Base-by-base conservation (phyloP, 2,888 invertebrate species). In the Ochropleura plecta region DNA sequence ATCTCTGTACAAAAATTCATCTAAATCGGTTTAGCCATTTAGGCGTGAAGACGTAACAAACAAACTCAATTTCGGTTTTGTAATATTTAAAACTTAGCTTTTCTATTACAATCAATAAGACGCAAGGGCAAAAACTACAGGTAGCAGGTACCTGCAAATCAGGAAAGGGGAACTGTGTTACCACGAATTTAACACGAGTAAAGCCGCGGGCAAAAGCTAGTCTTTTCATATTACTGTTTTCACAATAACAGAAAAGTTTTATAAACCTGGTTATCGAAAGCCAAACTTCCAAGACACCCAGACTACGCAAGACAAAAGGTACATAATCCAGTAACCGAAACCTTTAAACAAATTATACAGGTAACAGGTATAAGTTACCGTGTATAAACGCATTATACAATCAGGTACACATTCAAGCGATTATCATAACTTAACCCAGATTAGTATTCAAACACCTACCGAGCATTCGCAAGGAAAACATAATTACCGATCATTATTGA, bases 401-500 rank as follows among this genome's bases (percentile, higher is more conserved):
- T 78, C 72, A 79, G 55, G 77, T 82, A 80, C 63, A 79, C 72
- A 86, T 84, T 84, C 71, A 73, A 79, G 53, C 77, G 72, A 85
- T 78, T 76, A 77, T 73, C 82, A 82, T 79, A 84, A 78, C 75
- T 84, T 86, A 85, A 86, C 86, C 79, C 57, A 81, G 71, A 81
- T 86, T 78, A 81, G 71, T 77, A 86, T 84, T 78, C 77, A 81
- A 81, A 82, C 87, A 84, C 79, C 78, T 81, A 81, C 82, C 75
- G 70, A 77, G 70, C 49, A 76, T 67, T 81, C 48, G 66, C 69
- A 76, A 82, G 82, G 87, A 83, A 82, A 86, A 86, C 67, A 87
- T 86, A 81, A 87, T 86, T 81, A 86, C 70, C 75, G 68, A 84
- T 86, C 73, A 86, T 78, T 77, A 81, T 78, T 78, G 71, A 80